Evolutionary conservation across 2,797 vertebrate genomes (phyloP), one percentile per base, ranked within the genome.

Genomic region (Chelon labrosus): DNA sequence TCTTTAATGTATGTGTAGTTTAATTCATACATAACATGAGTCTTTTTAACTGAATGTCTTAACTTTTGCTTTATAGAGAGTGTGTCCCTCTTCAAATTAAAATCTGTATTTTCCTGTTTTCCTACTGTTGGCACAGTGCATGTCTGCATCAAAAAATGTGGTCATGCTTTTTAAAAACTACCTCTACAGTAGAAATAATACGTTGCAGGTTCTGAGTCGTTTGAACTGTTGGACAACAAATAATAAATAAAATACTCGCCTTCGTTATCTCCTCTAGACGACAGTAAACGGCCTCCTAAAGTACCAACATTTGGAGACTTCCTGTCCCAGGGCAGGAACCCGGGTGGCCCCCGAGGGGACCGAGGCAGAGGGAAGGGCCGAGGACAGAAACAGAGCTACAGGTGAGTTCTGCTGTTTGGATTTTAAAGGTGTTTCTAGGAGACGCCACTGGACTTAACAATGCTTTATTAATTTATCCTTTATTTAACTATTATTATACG

Each of bases 301-400:
- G 82, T 67, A 0, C 93, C 95, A 0, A 96, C 95, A 0, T 96
- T 97, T 13, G 96, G 94, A 0, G 96, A 98, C 69, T 97, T 96
- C 86, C 69, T 97, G 65, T 90, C 94, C 0, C 94, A 95, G 55
- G 93, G 89, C 67, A 78, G 92, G 82, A 81, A 49, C 64, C 88
- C 89, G 14, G 90, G 31, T 5, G 31, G 91, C 0, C 85, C 80
- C 10, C 86, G 88, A 46, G 92, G 93, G 6, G 91, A 93, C 7
- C 91, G 91, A 46, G 87, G 82, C 67, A 82, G 85, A 58, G 94
- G 91, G 3, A 85, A 64, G 60, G 89, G 92, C 22, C 80, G 87
- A 56, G 91, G 90, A 47, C 94, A 91, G 88, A 94, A 85, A 64
- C 94, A 91, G 1, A 92, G 93, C 75, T 98, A 97, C 93, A 98